These are phyloP conservation scores for Lates japonicus DNA, from an alignment of 2,797 vertebrate genomes.

Conservation along the genomic window DNA sequence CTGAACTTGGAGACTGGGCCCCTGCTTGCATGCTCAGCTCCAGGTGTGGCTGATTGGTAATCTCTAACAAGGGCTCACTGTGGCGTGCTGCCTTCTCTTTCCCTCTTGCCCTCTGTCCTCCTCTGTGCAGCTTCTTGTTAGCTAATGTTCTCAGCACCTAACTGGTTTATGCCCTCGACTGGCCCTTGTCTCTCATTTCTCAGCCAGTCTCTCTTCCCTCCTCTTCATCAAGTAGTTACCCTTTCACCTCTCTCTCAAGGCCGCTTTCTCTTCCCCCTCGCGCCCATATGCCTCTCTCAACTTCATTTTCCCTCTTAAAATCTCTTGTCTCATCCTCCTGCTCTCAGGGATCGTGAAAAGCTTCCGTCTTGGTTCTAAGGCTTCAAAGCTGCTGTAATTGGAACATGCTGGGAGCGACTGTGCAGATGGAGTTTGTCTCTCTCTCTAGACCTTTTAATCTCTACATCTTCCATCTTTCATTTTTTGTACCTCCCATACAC, in stretches of 20 bases:
- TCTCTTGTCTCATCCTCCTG: conserved; percentile 39
- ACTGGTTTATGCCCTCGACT: conserved; percentile 45
- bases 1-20: conserved; percentile 68
- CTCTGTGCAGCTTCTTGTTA: conserved; percentile 44
- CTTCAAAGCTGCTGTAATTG: conserved; percentile 81
- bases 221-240: conserved; percentile 22
- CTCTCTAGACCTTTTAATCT: conserved; percentile 64
- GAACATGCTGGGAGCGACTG: conserved; percentile 75
- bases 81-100: conserved; percentile 62
- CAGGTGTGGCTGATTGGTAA: conserved; percentile 77
- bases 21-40: conserved; percentile 77
- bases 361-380: too few species aligned
- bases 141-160: conserved; percentile 67
- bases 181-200: conserved; percentile 17
- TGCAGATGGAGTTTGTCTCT: conserved; percentile 54
- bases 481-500: conserved; percentile 30
- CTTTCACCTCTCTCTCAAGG: conserved; percentile 32
- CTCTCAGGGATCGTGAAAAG: too few species aligned
- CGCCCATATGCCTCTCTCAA: conserved; percentile 22
- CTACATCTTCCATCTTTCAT: conserved; percentile 50
- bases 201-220: conserved; percentile 9
- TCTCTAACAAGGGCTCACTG: conserved; percentile 74
- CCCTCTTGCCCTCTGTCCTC: conserved; percentile 12
- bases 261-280: conserved; percentile 11
- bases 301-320: conserved; percentile 42